Evolutionary conservation across 2,797 vertebrate species (phyloP), one percentile per base, ranked within the genome.

Genomic region (Galaxias olidus): DNA sequence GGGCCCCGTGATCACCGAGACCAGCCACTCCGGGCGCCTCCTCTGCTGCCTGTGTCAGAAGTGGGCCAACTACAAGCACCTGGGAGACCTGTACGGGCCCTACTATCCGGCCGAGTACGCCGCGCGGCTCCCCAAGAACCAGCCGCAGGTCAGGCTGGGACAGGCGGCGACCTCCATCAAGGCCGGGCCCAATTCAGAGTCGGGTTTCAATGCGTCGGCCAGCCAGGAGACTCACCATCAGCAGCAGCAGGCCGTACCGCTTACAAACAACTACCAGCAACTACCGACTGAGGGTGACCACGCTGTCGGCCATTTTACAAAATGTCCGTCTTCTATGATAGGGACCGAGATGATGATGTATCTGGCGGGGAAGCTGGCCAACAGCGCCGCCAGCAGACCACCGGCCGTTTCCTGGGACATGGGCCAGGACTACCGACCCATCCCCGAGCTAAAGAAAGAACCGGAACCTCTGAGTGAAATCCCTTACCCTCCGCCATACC

Each of bases 1-100:
- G 75, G 98, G 97, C 57, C 96, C 96, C 1, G 94, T 96, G 61
- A 92, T 96, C 43, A 96, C 95, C 6, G 98, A 98, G 75, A 94
- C 95, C 46, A 90, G 92, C 76, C 93, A 96, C 60, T 88, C 94
- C 14, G 97, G 97, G 62, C 95, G 94, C 69, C 90, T 99, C 74
- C 93, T 99, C 48, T 99, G 98, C 83, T 98, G 97, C 87, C 92
- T 99, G 44, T 99, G 98, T 81, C 96, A 98, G 84, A 99, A 98
- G 87, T 99, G 96, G 95, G 96, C 97, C 73, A 99, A 98, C 89
- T 98, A 96, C 84, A 95, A 96, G 78, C 96, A 98, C 82, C 95
- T 99, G 65, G 98, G 98, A 19, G 98, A 99, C 87, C 95, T 99
- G 64, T 99, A 97, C 44, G 98, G 98, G 73, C 98, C 98, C 57